Base-by-base conservation (phyloP, 2,888 invertebrate species). In the Bedellia somnulentella region DNA sequence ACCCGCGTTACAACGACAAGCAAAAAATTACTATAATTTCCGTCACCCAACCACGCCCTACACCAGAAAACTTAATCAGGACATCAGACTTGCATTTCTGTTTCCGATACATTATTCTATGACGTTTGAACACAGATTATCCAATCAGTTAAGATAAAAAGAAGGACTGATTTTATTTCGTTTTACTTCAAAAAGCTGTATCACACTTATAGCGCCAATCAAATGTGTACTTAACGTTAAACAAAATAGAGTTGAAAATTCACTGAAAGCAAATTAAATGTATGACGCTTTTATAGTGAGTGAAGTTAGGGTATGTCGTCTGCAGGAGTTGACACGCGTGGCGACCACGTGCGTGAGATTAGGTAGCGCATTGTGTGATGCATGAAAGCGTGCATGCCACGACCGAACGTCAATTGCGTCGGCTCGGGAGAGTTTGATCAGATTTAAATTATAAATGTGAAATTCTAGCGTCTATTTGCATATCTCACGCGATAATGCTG, bases 111-210 rank as follows among this genome's bases (percentile, higher is more conserved):
- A 60, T 53, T 58, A 66, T 63, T 60, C 59, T 62, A 62, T 68
- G 63, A 47, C 70, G 53, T 71, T 73, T 71, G 71, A 73, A 57
- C 57, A 70, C 64, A 73, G 73, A 75, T 75, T 75, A 75, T 70
- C 73, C 73, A 75, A 75, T 75, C 75, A 73, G 75, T 70, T 70
- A 73, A 71, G 73, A 73, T 73, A 75, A 71, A 68, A 60, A 64
- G 64, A 66, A 70, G 68, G 68, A 66, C 71, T 73, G n/a, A n/a
- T 70, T 71, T 73, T 57, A 47, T 35, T 37, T 25, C 9, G 5
- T 34, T 35, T 40, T 44, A 51, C 49, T 47, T 46, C 39, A 35
- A 38, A 46, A 39, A 2, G 48, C 18, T 22, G 35, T 53, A 56
- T 45, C 40, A 52, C 57, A 52, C 60, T 53, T 52, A 51, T 39